Evolutionary conservation across 2,113 vertebrate genomes (phyloP).

Genomic region (Hucho hucho): DNA sequence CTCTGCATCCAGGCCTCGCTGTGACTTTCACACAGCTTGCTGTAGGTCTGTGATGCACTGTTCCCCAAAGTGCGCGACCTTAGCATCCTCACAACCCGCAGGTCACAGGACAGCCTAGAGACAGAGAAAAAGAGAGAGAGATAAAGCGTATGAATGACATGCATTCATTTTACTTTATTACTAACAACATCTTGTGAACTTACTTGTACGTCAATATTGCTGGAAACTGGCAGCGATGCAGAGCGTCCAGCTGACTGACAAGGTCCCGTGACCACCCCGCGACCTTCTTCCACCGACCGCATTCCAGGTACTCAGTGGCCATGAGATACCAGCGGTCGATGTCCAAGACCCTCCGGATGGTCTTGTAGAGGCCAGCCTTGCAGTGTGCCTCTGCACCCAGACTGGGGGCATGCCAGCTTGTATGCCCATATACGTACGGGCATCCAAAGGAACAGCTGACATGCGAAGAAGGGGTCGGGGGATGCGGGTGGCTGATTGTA

Average conservation of each 20-base stretch:
- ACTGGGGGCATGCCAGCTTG: not conserved
- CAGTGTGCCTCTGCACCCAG: not conserved
- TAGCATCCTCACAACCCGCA: not conserved
- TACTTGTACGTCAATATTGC: not conserved
- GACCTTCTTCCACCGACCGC: not conserved
- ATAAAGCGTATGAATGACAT: not conserved
- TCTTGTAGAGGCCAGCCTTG: conserved; percentile 19
- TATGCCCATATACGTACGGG: not conserved
- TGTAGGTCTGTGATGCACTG: too few species aligned
- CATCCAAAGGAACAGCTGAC: conserved; percentile 14
- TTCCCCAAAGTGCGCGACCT: not conserved
- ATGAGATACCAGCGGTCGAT: conserved; percentile 8
- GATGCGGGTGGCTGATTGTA: conserved; percentile 10
- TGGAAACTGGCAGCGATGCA: not conserved
- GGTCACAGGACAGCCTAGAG: conserved; percentile 5
- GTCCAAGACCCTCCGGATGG: conserved; percentile 20
- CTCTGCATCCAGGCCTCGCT: too few species aligned
- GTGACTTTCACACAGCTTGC: too few species aligned
- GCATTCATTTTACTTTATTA: too few species aligned
- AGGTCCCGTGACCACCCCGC: conserved; percentile 1
- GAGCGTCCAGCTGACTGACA: not conserved
- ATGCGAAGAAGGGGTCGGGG: conserved; percentile 2
- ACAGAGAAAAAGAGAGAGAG: not conserved
- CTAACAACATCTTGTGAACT: not conserved
- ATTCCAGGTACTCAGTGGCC: not conserved